Evolutionary conservation across 2,888 invertebrate genomes (phyloP).

Genomic region (Volucella inanis): DNA sequence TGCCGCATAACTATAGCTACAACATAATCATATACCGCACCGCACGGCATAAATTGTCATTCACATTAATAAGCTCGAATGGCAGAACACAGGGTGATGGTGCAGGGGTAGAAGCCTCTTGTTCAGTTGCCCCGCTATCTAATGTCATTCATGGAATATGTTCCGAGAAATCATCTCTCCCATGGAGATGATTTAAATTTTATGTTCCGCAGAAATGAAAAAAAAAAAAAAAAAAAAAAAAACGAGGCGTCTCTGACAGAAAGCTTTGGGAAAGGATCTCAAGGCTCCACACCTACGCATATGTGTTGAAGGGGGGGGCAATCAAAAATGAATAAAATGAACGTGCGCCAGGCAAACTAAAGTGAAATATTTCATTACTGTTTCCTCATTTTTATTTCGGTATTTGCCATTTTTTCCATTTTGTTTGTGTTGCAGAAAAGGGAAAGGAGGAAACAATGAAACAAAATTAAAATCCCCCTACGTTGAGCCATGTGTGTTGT

Average conservation of each 20-base stretch:
- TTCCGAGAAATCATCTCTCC: conserved; percentile 33
- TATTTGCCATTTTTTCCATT: background rate
- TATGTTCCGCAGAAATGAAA: conserved; percentile 9
- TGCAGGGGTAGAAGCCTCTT: background rate
- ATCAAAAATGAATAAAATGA: conserved; percentile 51
- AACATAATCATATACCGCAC: background rate
- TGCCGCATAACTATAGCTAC: background rate
- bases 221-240: background rate
- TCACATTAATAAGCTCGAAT: conserved; percentile 41
- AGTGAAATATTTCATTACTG: conserved; percentile 46
- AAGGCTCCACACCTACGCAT: background rate
- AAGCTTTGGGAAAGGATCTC: background rate
- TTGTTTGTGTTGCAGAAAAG: conserved; percentile 9
- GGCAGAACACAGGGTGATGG: no score
- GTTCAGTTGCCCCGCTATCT: background rate
- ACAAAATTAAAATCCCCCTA: no score
- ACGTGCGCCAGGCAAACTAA: conserved; percentile 42
- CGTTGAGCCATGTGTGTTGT: no score
- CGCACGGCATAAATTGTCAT: conserved; percentile 28
- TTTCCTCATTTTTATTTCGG: conserved; percentile 22
- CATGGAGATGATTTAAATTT: conserved; percentile 49
- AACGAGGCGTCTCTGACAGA: background rate
- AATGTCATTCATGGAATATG: conserved; percentile 17
- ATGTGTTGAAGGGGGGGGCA: conserved; percentile 12
- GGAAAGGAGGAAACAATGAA: background rate